Percentiles rank a stretch among this genome's conserved stretches.
These are phyloP conservation scores for Pseudomyrmex concolor DNA, from an alignment of 1,140 invertebrate genomes.

Conservation along the genomic window DNA sequence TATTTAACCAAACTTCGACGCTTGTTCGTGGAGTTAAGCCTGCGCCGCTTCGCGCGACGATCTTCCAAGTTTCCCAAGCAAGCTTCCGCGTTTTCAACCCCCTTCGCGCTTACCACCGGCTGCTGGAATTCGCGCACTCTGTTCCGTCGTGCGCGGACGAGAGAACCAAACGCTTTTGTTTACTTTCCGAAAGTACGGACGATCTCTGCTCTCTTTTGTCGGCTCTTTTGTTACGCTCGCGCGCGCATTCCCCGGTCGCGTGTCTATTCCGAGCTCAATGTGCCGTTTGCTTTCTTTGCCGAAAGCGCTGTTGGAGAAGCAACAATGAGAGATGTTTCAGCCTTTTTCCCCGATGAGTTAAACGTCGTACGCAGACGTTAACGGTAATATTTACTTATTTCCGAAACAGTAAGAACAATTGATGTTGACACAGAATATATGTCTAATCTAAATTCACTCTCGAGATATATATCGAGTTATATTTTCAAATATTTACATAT, in stretches of 20 bases:
- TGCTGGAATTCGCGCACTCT: slow-evolving; percentile 13
- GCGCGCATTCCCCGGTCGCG: neutral
- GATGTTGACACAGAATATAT: too few relatives aligned
- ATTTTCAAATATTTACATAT: neutral
- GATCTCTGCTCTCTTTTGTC: slow-evolving; percentile 36
- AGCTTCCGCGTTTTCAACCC: slow-evolving; percentile 13
- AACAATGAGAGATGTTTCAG: slow-evolving; percentile 22
- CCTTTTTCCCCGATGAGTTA: neutral
- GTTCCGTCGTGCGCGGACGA: neutral
- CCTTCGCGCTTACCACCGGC: neutral
- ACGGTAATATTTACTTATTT: neutral
- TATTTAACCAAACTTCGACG: slow-evolving; percentile 72
- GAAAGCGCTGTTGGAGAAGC: neutral
- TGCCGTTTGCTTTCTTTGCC: slow-evolving; percentile 14
- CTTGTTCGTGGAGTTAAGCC: slow-evolving; percentile 53
- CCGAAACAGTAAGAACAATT: neutral
- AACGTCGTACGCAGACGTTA: too few relatives aligned
- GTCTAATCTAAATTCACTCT: too few relatives aligned
- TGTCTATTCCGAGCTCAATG: slow-evolving; percentile 5
- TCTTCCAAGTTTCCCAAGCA: slow-evolving; percentile 41
- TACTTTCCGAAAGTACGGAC: slow-evolving; percentile 45
- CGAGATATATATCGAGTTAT: too few relatives aligned
- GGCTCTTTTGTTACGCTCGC: slow-evolving; percentile 33
- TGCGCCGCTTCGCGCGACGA: slow-evolving; percentile 16
- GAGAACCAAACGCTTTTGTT: slow-evolving; percentile 25